These are phyloP conservation scores for Mus pahari DNA, from an alignment of 2,113 vertebrate genomes.

Conservation along the genomic window DNA sequence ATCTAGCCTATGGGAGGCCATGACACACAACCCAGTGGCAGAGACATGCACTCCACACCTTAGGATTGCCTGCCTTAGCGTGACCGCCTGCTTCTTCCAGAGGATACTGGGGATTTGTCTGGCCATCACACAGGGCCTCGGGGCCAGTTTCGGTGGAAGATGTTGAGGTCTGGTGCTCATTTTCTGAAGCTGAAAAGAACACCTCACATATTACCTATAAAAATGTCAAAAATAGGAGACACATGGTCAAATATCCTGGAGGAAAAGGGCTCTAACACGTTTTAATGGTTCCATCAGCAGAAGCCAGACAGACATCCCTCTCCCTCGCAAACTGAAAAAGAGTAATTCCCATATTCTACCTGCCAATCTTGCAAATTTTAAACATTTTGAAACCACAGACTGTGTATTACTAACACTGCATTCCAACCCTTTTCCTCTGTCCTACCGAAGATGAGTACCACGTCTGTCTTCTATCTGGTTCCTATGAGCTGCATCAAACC, in stretches of 20 bases:
- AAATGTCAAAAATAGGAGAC: constrained; percentile 65
- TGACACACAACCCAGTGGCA: neutral
- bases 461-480: neutral
- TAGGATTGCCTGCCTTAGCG: constrained; percentile 83
- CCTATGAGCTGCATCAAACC: neutral
- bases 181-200: constrained; percentile 94
- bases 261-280: neutral
- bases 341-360: neutral
- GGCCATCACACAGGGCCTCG: constrained; percentile 89
- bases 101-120: constrained; percentile 82
- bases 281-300: neutral
- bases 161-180: constrained; percentile 86
- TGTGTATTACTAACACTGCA: neutral
- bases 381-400: neutral
- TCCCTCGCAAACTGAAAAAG: neutral
- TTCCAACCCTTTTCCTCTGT: neutral
- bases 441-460: neutral
- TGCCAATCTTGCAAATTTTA: neutral
- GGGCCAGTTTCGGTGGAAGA: constrained; percentile 88
- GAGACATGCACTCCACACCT: constrained; percentile 84
- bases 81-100: constrained; percentile 79
- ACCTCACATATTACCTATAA: constrained; percentile 93
- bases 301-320: neutral
- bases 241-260: neutral
- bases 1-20: neutral